phyloP scores from a whole-genome alignment of 2,888 invertebrate species.

The Pseudoips prasinana region DNA sequence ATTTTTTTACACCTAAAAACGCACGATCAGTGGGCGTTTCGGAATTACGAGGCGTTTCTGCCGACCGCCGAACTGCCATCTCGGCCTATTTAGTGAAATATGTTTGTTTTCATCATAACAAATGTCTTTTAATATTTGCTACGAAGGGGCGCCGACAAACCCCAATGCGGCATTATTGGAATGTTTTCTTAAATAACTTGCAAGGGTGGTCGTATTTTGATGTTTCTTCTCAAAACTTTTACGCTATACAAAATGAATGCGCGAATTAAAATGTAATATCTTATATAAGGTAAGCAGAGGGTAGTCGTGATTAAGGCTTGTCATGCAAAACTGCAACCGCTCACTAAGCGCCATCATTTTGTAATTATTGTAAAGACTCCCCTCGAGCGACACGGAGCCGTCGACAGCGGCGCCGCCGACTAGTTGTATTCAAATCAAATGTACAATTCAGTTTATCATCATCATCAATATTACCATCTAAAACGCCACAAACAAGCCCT shows the following conservation, averaged over 20 bases:
- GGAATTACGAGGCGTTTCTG: conserved; percentile 76
- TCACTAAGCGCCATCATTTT: conserved; percentile 43
- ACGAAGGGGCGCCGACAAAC: conserved; percentile 47
- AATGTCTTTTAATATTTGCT: conserved; percentile 59
- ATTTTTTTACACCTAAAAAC: conserved; percentile 82
- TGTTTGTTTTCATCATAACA: conserved; percentile 74
- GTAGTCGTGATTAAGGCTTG: conserved; percentile 50
- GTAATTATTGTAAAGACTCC: conserved; percentile 34
- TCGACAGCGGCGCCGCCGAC: conserved; percentile 32
- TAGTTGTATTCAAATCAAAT: conserved; percentile 47
- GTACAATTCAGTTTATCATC: conserved; percentile 51
- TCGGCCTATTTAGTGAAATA: conserved; percentile 70
- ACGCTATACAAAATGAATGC: not conserved
- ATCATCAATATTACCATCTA: conserved; percentile 50
- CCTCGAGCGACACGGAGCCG: conserved; percentile 26
- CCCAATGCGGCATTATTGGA: conserved; percentile 49
- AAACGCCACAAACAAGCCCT: conserved; percentile 45
- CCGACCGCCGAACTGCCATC: conserved; percentile 56
- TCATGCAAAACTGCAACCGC: conserved; percentile 56
- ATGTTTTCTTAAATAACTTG: conserved; percentile 67
- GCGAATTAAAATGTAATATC: not conserved
- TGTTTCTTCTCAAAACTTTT: conserved; percentile 16
- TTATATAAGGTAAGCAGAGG: conserved; percentile 20
- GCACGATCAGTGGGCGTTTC: conserved; percentile 72
- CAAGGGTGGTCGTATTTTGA: conserved; percentile 64